Evolutionary conservation across 1,140 invertebrate genomes (phyloP).

Genomic region (Drosophila ironensis): DNA sequence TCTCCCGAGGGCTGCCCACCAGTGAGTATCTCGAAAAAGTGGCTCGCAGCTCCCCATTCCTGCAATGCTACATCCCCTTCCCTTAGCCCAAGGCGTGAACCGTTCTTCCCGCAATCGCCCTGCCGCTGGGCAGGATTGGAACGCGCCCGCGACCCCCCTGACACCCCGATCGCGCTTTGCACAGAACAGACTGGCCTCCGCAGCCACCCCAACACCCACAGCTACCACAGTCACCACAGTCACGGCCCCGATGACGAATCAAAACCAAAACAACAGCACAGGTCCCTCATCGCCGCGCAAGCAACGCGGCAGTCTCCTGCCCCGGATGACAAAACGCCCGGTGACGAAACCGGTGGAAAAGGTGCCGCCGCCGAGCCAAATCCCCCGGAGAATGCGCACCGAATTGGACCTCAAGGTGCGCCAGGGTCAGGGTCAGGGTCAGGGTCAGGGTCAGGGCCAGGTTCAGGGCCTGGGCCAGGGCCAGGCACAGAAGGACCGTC

Average conservation of each 20-base stretch:
- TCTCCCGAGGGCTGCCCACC: conserved; percentile 8
- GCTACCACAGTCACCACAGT: background rate
- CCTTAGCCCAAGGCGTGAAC: background rate
- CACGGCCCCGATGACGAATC: background rate
- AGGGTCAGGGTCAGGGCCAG: background rate
- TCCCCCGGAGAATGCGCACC: background rate
- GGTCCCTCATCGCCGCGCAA: background rate
- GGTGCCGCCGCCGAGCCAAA: background rate
- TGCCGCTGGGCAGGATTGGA: conserved; percentile 1
- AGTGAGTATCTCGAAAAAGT: conserved; percentile 7
- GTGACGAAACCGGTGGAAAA: background rate
- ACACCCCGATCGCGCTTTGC: background rate
- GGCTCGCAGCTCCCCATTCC: background rate
- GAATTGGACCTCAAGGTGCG: background rate
- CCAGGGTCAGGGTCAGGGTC: background rate
- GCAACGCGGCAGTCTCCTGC: conserved; percentile 19
- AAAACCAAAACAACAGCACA: background rate
- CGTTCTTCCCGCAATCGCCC: background rate
- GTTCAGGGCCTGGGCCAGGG: background rate
- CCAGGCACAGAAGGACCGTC: too few relatives aligned
- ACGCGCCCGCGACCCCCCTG: background rate
- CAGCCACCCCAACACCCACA: background rate
- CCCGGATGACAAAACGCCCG: conserved; percentile 32
- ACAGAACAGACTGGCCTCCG: background rate
- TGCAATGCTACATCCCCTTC: too few relatives aligned